Evolutionary conservation across 37 sponge, comb jelly and placozoan species (phyloP).

Genomic region (Hormiphora californensis): DNA sequence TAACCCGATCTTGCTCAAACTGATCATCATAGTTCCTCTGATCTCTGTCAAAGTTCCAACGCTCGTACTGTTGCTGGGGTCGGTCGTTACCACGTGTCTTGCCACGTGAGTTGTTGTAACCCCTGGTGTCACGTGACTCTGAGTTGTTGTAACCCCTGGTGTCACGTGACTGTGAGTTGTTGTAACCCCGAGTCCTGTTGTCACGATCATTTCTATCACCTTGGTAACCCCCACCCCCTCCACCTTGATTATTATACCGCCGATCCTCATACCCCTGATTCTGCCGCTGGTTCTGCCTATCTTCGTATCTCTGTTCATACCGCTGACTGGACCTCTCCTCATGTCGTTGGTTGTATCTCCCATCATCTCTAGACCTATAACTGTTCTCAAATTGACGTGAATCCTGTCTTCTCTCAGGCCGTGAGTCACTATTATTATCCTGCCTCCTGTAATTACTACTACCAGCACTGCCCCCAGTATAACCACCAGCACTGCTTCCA

Average conservation of each 20-base stretch:
- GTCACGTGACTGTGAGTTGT: too few species aligned
- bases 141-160: too few species aligned
- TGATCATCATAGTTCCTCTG: too few species aligned
- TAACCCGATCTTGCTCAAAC: too few species aligned
- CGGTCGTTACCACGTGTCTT: too few species aligned
- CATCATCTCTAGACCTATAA: neutral
- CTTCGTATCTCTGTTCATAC: neutral
- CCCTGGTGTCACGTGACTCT: too few species aligned
- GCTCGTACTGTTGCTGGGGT: too few species aligned
- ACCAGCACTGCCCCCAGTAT: neutral
- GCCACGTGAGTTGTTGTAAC: too few species aligned
- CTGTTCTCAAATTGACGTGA: too few species aligned
- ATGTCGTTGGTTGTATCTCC: neutral
- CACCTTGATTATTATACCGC: neutral
- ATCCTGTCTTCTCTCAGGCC: neutral
- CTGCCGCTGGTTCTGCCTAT: neutral
- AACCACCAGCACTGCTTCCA: neutral
- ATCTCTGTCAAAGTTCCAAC: too few species aligned
- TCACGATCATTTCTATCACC: neutral
- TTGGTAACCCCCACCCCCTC: neutral
- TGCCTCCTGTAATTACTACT: neutral
- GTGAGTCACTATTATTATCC: neutral
- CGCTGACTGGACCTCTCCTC: neutral
- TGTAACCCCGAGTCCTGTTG: too few species aligned
- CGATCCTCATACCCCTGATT: neutral